Evolutionary conservation across 2,888 invertebrate species (phyloP), one percentile per base, ranked within the genome.

Genomic region (Mongoloraphidia duomilia): DNA sequence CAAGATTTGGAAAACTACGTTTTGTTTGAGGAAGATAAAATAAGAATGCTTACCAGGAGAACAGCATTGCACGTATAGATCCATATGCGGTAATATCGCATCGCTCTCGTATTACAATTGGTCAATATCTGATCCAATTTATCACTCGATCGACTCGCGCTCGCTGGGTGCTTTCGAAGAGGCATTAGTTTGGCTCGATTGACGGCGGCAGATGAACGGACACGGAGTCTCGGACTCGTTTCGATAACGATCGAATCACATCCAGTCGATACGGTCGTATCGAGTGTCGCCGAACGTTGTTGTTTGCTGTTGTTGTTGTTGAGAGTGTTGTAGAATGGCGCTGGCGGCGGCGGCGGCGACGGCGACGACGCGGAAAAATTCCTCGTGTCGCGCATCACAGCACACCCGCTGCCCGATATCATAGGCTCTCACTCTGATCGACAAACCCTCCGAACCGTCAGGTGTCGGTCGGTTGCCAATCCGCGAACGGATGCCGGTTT

Each of bases 41-140:
- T 10, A 2, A 39, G 39, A 39, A 10, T 39, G 65, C 84, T 85
- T 61, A 86, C 79, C 69, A 89, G 74, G 68, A 90, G 76, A 62
- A 86, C 88, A 70, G 84, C 82, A 75, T 89, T 89, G 80, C 88
- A 89, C 68, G 87, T 84, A 77, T 89, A 89, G 68, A 90, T 89
- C 89, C 89, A 89, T 69, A 89, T 81, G 72, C 88, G 83, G 72
- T 87, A 86, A 75, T 86, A 86, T 77, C 84, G 76, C 79, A 78
- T 79, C 64, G 76, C 73, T 72, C 43, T 48, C 26, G 48, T 48
- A 36, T 48, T 48, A 13, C 48, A 48, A 38, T 43, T 48, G 13
- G 48, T 48, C 26, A 48, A 17, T 11, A 48, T 36, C 37, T 48
- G 42, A 43, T 48, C 48, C 41, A 48, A 41, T 26, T 34, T 47